These are phyloP conservation scores for Rhinella marina DNA, from an alignment of 2,797 vertebrate species.

Conservation along the genomic window DNA sequence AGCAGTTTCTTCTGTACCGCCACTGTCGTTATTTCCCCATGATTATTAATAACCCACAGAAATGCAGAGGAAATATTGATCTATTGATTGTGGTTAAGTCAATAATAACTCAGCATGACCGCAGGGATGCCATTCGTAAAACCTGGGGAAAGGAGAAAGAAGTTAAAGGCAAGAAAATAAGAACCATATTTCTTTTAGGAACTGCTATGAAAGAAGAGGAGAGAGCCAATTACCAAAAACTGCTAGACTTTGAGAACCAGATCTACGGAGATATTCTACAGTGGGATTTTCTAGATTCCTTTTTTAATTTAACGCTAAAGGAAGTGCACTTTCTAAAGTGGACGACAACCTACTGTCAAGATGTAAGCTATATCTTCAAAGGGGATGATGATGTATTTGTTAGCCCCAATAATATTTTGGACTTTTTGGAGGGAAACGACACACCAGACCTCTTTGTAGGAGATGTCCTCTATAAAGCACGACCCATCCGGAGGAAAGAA, in stretches of 20 bases:
- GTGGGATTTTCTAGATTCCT: constrained; percentile 95
- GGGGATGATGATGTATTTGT: constrained; percentile 95
- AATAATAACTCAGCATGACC: constrained; percentile 88
- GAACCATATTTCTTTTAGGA: constrained; percentile 88
- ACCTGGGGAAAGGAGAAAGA: constrained; percentile 91
- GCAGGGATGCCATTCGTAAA: constrained; percentile 89
- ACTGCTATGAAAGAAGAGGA: constrained; percentile 83
- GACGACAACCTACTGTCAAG: constrained; percentile 88
- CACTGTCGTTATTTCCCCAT: constrained; percentile 96
- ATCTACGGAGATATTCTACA: constrained; percentile 93
- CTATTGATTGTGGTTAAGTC: constrained; percentile 93
- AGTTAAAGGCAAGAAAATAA: constrained; percentile 77
- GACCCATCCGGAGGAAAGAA: constrained; percentile 87
- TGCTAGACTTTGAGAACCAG: constrained; percentile 90
- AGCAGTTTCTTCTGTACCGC: constrained; percentile 89
- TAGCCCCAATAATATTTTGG: constrained; percentile 87
- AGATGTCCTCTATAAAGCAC: constrained; percentile 86
- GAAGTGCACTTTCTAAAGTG: constrained; percentile 97
- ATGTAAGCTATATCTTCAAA: constrained; percentile 86
- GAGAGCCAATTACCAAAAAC: constrained; percentile 89
- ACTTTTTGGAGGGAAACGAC: constrained; percentile 80
- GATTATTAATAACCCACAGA: constrained; percentile 89
- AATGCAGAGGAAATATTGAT: constrained; percentile 79
- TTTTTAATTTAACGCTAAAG: constrained; percentile 98
- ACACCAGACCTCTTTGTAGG: constrained; percentile 84